Evolutionary conservation across 1,140 invertebrate species (phyloP).

Genomic region (Sinella curviseta): DNA sequence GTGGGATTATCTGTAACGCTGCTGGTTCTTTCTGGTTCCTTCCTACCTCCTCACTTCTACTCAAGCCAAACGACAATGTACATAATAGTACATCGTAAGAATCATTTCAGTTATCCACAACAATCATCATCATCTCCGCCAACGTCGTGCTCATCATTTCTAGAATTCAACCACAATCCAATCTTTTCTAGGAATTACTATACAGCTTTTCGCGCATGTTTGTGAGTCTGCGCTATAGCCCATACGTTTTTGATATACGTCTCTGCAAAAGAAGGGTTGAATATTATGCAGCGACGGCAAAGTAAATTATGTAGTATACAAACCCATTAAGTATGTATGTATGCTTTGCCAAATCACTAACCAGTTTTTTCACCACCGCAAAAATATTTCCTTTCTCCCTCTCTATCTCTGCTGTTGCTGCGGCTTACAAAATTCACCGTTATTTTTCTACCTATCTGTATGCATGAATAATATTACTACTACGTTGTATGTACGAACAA

Average conservation of each 20-base stretch:
- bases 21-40: no score
- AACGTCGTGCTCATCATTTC: no score
- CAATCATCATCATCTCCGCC: no score
- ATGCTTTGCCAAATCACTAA: not conserved
- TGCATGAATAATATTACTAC: not conserved
- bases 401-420: not conserved
- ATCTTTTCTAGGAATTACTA: not conserved
- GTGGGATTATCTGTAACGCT: no score
- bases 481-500: not conserved
- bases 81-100: no score
- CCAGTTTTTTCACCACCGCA: slow-evolving; percentile 19
- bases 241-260: no score
- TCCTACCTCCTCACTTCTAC: no score
- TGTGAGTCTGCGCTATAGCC: no score
- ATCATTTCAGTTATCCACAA: no score
- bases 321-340: not conserved
- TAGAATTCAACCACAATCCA: not conserved
- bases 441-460: not conserved
- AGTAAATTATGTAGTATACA: not conserved
- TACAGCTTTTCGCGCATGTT: no score
- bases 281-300: not conserved
- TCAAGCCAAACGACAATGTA: not conserved
- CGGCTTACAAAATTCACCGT: slow-evolving; percentile 17
- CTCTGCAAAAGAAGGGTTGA: no score
- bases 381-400: slow-evolving; percentile 18